phyloP scores from a whole-genome alignment of 1,140 invertebrate genomes.

The Drosophila eugracilis region DNA sequence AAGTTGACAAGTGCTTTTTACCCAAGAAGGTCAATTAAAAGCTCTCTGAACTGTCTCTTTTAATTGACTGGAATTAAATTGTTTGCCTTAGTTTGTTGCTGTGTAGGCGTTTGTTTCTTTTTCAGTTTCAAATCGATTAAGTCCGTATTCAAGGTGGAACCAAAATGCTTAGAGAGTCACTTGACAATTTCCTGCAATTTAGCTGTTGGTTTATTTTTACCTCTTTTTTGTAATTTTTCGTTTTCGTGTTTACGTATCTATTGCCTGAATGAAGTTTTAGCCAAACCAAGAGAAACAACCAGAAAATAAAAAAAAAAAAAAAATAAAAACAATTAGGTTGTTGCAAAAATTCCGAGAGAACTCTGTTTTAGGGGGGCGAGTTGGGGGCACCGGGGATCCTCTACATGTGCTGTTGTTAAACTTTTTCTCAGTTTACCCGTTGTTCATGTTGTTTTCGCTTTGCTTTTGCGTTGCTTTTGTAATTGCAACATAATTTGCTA shows the following conservation, averaged over 20 bases:
- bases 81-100: constrained; percentile 50
- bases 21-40: constrained; percentile 30
- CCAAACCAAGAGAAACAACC: constrained; percentile 14
- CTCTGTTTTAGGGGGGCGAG: constrained; percentile 6
- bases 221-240: constrained; percentile 14
- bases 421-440: constrained; percentile 46
- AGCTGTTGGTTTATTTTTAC: constrained; percentile 19
- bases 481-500: constrained; percentile 83
- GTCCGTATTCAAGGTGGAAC: constrained; percentile 72
- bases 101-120: constrained; percentile 25
- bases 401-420: constrained; percentile 59
- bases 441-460: constrained; percentile 57
- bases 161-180: constrained; percentile 38
- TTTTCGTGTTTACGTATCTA: constrained; percentile 36
- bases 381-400: constrained; percentile 4
- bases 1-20: constrained; percentile 33
- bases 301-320: constrained; percentile 24
- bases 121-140: constrained; percentile 50
- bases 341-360: constrained; percentile 47
- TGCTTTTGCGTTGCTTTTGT: constrained; percentile 76
- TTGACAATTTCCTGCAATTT: constrained; percentile 78
- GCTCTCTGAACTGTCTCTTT: constrained; percentile 22
- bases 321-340: constrained; percentile 69
- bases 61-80: constrained; percentile 68
- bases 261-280: constrained; percentile 36